A percentile compares a stretch with the other conserved stretches of the same genome.
These are phyloP conservation scores for Valencia hispanica DNA, from an alignment of 2,797 vertebrate genomes.

Conservation along the genomic window DNA sequence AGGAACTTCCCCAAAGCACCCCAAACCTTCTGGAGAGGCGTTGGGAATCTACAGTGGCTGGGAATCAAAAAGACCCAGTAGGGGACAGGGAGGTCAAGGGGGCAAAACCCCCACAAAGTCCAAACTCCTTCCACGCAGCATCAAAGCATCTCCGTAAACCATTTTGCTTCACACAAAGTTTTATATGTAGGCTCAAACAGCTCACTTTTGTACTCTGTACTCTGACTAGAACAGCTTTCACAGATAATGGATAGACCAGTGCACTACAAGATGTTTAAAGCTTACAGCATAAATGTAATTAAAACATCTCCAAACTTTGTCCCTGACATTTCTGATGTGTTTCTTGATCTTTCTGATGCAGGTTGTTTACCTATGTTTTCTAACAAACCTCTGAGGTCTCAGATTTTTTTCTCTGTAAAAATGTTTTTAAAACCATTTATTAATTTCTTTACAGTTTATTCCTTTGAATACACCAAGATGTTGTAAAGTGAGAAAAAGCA, in stretches of 20 bases:
- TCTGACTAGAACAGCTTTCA: background rate
- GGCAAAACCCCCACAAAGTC: too few species aligned
- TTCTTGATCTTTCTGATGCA: background rate
- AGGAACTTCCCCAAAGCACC: background rate
- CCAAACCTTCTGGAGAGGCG: too few species aligned
- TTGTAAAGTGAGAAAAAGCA: background rate
- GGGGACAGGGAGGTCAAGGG: too few species aligned
- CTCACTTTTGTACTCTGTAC: too few species aligned
- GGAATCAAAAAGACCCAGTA: background rate
- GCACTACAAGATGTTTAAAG: background rate
- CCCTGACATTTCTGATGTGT: background rate
- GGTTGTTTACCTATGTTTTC: background rate
- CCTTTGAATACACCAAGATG: too few species aligned
- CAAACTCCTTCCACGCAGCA: too few species aligned
- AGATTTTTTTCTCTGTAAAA: background rate
- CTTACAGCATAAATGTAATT: background rate
- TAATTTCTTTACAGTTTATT: background rate
- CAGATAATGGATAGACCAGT: background rate
- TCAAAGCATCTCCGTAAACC: background rate
- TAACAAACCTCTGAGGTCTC: background rate
- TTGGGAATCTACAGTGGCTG: background rate
- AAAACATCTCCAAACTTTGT: background rate
- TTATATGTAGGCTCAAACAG: too few species aligned
- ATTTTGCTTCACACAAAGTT: too few species aligned
- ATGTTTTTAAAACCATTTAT: background rate